Evolutionary conservation across 2,113 vertebrate species (phyloP).

Genomic region (Dryoscopus gambensis): DNA sequence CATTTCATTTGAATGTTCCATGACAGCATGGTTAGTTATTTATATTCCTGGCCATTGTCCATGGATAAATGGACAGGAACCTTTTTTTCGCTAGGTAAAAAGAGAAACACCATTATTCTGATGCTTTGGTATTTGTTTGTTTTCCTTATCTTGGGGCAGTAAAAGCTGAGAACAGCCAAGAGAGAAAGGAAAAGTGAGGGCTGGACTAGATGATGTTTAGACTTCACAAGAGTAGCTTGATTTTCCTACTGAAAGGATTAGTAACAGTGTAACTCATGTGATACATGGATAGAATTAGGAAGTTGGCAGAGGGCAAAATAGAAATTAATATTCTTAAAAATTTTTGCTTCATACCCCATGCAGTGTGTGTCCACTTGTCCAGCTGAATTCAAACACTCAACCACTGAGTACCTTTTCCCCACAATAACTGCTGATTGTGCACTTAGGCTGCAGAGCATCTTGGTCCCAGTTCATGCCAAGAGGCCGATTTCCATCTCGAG

Average conservation of each 20-base stretch:
- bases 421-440: background rate
- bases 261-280: background rate
- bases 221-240: background rate
- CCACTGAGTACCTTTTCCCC: background rate
- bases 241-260: background rate
- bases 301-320: background rate
- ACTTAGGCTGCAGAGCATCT: background rate
- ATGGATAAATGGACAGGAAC: background rate
- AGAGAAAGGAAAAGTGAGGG: background rate
- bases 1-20: background rate
- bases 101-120: background rate
- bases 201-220: too few species aligned
- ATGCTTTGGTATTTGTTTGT: background rate
- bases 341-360: background rate
- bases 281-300: background rate
- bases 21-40: background rate
- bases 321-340: background rate
- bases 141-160: background rate
- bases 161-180: background rate
- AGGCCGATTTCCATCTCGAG: background rate
- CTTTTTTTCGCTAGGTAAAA: background rate
- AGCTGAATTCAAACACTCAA: background rate
- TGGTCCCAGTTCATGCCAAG: background rate
- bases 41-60: background rate
- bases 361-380: background rate